Evolutionary conservation across 1,140 invertebrate genomes (phyloP).

Genomic region (Cotesia vestalis): DNA sequence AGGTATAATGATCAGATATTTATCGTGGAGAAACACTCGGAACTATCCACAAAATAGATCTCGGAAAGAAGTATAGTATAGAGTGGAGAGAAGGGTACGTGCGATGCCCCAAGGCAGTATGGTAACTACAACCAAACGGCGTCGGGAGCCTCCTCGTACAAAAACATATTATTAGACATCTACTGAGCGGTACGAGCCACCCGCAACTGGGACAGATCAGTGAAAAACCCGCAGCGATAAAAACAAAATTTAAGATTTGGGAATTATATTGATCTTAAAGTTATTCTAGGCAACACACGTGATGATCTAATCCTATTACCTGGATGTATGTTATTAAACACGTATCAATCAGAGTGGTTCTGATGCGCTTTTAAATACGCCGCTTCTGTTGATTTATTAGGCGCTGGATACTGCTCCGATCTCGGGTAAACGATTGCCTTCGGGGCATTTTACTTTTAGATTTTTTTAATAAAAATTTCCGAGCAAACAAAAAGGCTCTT

Average conservation of each 20-base stretch:
- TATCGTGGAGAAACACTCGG: background rate
- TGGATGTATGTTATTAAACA: slow-evolving; percentile 64
- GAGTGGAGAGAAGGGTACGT: slow-evolving; percentile 39
- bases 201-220: slow-evolving; percentile 48
- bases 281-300: slow-evolving; percentile 4
- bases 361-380: slow-evolving; percentile 62
- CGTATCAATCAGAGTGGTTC: slow-evolving; percentile 61
- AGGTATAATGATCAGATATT: background rate
- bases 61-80: slow-evolving; percentile 45
- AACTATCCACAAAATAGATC: slow-evolving; percentile 5
- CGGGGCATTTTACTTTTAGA: slow-evolving; percentile 13
- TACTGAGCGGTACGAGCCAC: slow-evolving; percentile 41
- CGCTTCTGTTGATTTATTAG: slow-evolving; percentile 57
- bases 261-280: background rate
- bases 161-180: slow-evolving; percentile 61
- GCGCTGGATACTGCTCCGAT: slow-evolving; percentile 30
- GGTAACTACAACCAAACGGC: slow-evolving; percentile 38
- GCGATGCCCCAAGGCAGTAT: slow-evolving; percentile 49
- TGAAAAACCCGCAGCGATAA: slow-evolving; percentile 38
- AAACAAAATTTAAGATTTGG: background rate
- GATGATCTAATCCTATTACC: slow-evolving; percentile 25
- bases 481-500: background rate
- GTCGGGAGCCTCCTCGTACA: slow-evolving; percentile 57
- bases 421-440: slow-evolving; percentile 20
- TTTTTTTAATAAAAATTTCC: slow-evolving; percentile 10